A percentile compares a stretch with the other conserved stretches of the same genome.
Conservation (phyloP, 2,797 vertebrate genomes). For the Channa striata region DNA sequence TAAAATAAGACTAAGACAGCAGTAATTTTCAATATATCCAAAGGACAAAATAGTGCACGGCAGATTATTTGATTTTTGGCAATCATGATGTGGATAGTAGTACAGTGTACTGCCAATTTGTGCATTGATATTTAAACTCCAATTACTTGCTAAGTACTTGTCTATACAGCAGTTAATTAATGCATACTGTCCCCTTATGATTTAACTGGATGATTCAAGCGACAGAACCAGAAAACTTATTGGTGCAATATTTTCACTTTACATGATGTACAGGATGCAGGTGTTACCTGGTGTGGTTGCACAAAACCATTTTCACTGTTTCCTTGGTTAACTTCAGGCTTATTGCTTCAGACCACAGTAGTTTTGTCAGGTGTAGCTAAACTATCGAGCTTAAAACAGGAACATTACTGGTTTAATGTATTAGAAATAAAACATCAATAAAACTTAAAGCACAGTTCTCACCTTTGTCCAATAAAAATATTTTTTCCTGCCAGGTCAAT, state of each 20-base stretch:
- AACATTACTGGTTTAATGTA: no score
- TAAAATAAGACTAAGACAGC: slow-evolving; percentile 23
- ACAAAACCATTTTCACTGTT: no score
- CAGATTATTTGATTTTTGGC: neutral
- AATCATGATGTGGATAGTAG: neutral
- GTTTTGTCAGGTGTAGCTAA: no score
- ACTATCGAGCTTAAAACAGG: no score
- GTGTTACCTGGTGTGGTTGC: no score
- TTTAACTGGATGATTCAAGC: neutral
- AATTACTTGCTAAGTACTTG: neutral
- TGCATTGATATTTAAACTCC: neutral
- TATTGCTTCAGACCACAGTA: no score
- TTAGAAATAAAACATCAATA: neutral
- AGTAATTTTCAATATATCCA: neutral
- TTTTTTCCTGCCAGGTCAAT: neutral
- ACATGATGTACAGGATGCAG: no score
- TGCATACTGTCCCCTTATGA: no score
- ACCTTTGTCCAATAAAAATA: neutral
- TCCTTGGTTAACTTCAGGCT: no score
- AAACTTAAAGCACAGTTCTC: neutral
- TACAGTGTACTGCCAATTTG: no score
- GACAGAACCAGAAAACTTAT: no score
- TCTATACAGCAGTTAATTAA: neutral
- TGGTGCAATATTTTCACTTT: no score
- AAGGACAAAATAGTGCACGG: neutral